A percentile compares a stretch with the other conserved stretches of the same genome.
Evolutionary conservation across 2,113 vertebrate genomes (phyloP).

Genomic region (Tauraco erythrolophus): DNA sequence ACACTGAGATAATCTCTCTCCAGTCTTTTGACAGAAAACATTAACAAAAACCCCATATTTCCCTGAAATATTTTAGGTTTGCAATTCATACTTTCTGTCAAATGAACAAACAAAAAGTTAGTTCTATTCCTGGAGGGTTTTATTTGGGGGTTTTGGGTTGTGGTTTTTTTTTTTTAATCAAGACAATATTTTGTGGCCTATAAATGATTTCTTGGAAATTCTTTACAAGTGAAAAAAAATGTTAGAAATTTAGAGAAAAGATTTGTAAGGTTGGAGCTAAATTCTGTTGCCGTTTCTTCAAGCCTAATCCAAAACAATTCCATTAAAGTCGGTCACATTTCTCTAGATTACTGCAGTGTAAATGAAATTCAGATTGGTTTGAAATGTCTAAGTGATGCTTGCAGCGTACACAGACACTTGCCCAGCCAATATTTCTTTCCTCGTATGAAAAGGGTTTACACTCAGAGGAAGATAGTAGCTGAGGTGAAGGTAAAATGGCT

Average conservation of each 20-base stretch:
- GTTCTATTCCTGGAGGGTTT: background rate
- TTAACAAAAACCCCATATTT: background rate
- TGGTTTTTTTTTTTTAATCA: background rate
- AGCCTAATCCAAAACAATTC: background rate
- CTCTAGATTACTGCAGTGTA: background rate
- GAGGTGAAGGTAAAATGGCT: background rate
- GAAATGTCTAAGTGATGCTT: background rate
- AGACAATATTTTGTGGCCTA: background rate
- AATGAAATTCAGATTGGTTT: background rate
- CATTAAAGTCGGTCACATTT: background rate
- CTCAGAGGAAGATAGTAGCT: background rate
- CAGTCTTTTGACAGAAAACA: background rate
- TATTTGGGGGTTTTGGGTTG: background rate
- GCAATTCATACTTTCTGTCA: background rate
- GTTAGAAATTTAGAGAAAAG: background rate
- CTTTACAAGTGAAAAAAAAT: background rate
- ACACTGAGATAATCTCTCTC: background rate
- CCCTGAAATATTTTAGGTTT: background rate
- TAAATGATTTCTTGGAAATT: background rate
- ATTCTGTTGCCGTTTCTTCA: background rate
- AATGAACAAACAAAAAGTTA: background rate
- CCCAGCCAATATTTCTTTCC: background rate
- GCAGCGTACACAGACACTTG: background rate
- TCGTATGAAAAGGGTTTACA: background rate
- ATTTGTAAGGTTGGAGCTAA: background rate